Conservation (phyloP, 2,888 invertebrate species). For the Tolmerus cingulatus region DNA sequence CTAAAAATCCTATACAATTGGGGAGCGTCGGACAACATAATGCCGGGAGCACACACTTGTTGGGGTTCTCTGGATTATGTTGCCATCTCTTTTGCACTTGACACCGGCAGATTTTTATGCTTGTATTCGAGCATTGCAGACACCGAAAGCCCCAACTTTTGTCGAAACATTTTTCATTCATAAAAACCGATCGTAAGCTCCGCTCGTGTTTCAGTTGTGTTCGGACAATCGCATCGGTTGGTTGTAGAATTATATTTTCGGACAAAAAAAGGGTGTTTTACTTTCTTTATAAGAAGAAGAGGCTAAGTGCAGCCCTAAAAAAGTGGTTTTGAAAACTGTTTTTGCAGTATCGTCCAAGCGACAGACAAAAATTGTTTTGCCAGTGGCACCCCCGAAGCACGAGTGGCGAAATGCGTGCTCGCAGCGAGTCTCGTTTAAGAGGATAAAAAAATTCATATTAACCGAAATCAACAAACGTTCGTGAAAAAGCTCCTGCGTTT, state of each 20-base stretch:
- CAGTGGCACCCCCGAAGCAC: neutral
- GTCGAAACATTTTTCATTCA: slow-evolving; percentile 63
- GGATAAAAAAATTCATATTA: neutral
- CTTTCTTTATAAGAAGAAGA: neutral
- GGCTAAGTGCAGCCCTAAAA: neutral
- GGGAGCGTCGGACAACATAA: too few relatives aligned
- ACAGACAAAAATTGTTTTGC: neutral
- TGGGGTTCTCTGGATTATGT: neutral
- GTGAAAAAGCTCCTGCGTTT: neutral
- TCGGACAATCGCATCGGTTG: slow-evolving; percentile 64
- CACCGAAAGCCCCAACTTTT: slow-evolving; percentile 44
- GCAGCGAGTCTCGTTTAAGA: neutral
- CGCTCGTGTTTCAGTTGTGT: slow-evolving; percentile 65
- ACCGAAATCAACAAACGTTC: neutral
- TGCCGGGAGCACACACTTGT: slow-evolving; percentile 1
- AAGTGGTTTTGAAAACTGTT: neutral
- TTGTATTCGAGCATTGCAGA: slow-evolving; percentile 38
- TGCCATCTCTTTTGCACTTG: neutral
- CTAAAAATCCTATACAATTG: too few relatives aligned
- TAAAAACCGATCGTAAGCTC: slow-evolving; percentile 64
- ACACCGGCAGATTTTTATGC: neutral
- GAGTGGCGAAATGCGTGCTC: neutral
- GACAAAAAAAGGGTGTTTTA: slow-evolving; percentile 11
- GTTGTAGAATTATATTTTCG: slow-evolving; percentile 51
- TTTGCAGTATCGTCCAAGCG: neutral